Percentiles rank a stretch among this genome's conserved stretches.
phyloP scores from a whole-genome alignment of 2,113 vertebrate species.

The Phasianus colchicus region DNA sequence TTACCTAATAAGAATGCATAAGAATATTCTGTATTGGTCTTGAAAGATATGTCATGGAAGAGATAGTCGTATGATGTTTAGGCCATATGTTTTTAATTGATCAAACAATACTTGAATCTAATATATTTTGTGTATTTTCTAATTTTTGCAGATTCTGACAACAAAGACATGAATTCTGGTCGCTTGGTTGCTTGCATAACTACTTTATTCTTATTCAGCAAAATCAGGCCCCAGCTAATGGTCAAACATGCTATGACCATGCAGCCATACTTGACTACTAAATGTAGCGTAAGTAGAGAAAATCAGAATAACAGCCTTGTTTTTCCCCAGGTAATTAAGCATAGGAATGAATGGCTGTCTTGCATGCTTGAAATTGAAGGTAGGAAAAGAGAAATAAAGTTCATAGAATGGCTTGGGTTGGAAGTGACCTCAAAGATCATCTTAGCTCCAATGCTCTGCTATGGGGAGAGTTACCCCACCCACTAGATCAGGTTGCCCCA shows the following conservation, averaged over 20 bases:
- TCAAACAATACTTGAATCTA: neutral
- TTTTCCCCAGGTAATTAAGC: neutral
- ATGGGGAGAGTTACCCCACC: too few relatives aligned
- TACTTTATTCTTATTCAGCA: conserved; percentile 98
- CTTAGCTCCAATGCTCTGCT: too few relatives aligned
- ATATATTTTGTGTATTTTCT: neutral
- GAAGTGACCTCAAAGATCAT: too few relatives aligned
- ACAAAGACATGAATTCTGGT: conserved; percentile 92
- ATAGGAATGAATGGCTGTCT: neutral
- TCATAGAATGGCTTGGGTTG: too few relatives aligned
- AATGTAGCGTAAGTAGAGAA: conserved; percentile 94
- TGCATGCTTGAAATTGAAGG: neutral
- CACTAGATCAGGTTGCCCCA: too few relatives aligned
- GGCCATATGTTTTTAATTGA: neutral
- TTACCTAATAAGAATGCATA: neutral
- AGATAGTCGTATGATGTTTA: neutral
- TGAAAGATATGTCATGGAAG: neutral
- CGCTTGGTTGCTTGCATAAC: conserved; percentile 97
- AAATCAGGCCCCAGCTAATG: conserved; percentile 98
- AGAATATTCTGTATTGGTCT: neutral
- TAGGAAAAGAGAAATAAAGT: neutral
- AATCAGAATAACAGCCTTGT: neutral
- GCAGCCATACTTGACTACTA: conserved; percentile 99
- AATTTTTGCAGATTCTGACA: conserved; percentile 85
- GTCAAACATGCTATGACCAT: conserved; percentile 99